A percentile compares a stretch with the other conserved stretches of the same genome.
phyloP scores from a whole-genome alignment of 2,797 vertebrate species.

The Chlorospingus semifuscus region DNA sequence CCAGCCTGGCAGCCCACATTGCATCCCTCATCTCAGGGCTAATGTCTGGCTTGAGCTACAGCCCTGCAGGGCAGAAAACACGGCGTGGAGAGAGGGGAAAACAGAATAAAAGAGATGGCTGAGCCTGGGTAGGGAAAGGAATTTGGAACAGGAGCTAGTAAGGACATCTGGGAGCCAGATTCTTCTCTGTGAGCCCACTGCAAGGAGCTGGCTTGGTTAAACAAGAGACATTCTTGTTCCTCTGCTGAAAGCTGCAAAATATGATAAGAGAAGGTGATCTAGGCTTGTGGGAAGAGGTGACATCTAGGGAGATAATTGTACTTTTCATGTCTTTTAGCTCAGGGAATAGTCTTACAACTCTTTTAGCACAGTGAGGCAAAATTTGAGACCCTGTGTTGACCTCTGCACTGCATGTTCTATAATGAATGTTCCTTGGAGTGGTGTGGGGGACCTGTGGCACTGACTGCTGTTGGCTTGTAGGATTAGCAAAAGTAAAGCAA shows the following conservation, averaged over 20 bases:
- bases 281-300: neutral
- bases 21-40: neutral
- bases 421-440: neutral
- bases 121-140: neutral
- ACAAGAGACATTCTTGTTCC: rapidly evolving
- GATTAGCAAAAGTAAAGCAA: neutral
- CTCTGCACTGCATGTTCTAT: neutral
- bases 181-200: neutral
- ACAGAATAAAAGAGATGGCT: neutral
- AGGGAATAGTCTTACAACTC: neutral
- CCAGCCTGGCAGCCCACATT: neutral
- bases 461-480: neutral
- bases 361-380: neutral
- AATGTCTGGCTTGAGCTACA: neutral
- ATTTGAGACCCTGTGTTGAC: neutral
- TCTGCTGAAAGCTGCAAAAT: neutral
- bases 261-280: neutral
- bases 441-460: neutral
- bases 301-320: neutral
- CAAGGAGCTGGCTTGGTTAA: neutral
- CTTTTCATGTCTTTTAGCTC: neutral
- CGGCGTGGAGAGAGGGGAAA: neutral
- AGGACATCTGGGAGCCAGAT: slow-evolving; percentile 46
- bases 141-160: neutral
- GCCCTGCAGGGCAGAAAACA: neutral